These are phyloP conservation scores for Salvator merianae DNA, from an alignment of 2,113 vertebrate species.

Conservation along the genomic window DNA sequence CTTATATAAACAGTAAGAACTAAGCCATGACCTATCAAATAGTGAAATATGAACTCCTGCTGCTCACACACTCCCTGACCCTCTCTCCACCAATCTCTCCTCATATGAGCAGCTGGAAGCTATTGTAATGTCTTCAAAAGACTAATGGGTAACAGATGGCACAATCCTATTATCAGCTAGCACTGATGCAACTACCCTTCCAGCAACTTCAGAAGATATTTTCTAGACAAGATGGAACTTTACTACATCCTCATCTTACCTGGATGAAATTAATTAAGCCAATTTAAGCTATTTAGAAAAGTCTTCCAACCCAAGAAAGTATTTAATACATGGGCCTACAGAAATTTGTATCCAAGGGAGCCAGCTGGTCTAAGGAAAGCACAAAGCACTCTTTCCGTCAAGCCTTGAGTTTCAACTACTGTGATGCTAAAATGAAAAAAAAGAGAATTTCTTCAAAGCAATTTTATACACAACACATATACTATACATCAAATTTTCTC, in stretches of 20 bases:
- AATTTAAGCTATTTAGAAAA: not conserved
- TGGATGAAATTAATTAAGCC: not conserved
- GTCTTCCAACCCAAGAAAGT: not conserved
- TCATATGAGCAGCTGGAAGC: conserved; percentile 8
- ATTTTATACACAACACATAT: not conserved
- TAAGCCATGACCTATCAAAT: not conserved
- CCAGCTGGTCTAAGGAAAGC: not conserved
- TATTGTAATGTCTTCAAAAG: not conserved
- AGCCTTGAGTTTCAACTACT: not conserved
- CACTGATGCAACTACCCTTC: conserved; percentile 14
- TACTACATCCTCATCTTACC: not conserved
- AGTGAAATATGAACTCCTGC: not conserved
- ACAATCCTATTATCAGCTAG: conserved; percentile 25
- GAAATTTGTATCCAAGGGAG: not conserved
- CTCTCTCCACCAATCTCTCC: not conserved
- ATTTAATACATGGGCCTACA: not conserved
- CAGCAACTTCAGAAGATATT: conserved; percentile 26
- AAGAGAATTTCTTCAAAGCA: not conserved
- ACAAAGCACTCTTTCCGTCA: not conserved
- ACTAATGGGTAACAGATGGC: conserved; percentile 36
- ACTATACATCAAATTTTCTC: not conserved
- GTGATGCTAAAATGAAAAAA: not conserved
- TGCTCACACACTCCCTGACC: not conserved
- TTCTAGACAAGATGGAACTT: conserved; percentile 27
- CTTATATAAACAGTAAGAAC: not conserved